A percentile compares a stretch with the other conserved stretches of the same genome.
phyloP scores from a whole-genome alignment of 2,797 vertebrate species.

The Spheniscus humboldti region DNA sequence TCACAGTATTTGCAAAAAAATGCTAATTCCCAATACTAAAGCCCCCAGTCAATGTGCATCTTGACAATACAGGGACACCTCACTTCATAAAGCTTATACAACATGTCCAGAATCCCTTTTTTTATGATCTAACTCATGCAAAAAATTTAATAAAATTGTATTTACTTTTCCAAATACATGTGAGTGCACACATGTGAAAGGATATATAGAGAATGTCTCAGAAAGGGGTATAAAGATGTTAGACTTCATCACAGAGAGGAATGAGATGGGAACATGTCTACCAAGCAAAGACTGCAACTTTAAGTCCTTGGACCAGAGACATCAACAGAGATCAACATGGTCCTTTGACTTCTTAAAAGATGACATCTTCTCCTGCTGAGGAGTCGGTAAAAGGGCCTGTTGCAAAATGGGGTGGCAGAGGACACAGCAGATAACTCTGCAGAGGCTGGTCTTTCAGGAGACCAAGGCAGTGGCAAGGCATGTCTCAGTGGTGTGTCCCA shows the following conservation, averaged over 20 bases:
- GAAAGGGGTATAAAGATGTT: not conserved
- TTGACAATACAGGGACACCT: not conserved
- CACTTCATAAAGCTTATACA: slow-evolving; percentile 42
- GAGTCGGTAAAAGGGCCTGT: not conserved
- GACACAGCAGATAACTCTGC: not conserved
- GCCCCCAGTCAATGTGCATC: not conserved
- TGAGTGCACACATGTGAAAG: not conserved
- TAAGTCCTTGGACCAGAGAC: not conserved
- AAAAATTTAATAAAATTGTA: slow-evolving; percentile 32
- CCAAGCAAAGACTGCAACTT: not conserved
- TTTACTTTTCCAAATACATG: slow-evolving; percentile 7
- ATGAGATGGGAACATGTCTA: not conserved
- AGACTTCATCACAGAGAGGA: not conserved
- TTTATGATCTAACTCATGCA: slow-evolving; percentile 15
- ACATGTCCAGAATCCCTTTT: not conserved
- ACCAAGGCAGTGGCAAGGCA: not conserved
- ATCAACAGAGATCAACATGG: accelerated
- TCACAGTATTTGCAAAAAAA: not conserved
- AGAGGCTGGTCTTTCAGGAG: not conserved
- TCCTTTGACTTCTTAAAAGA: not conserved
- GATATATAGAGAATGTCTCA: not conserved
- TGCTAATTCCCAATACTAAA: not conserved
- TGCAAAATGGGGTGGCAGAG: not conserved
- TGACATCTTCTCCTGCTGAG: not conserved
- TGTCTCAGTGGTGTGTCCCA: not conserved